Conservation (phyloP, 2,888 invertebrate genomes). For the Cryptosula pallasiana region DNA sequence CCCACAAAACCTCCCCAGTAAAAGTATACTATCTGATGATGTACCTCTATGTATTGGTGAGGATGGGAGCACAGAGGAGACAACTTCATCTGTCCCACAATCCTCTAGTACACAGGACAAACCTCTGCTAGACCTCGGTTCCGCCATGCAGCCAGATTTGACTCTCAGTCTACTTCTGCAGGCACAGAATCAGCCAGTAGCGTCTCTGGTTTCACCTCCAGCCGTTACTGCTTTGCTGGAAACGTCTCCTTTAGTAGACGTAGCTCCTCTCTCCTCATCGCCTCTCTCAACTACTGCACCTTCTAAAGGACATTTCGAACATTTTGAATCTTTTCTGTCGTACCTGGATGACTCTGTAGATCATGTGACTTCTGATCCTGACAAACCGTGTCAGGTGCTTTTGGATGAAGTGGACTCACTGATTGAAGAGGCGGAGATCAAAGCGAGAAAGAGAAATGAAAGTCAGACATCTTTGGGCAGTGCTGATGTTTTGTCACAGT, state of each 20-base stretch:
- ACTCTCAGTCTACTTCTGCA: slow-evolving; percentile 6
- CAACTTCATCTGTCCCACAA: neutral
- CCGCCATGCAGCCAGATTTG: neutral
- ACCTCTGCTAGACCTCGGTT: neutral
- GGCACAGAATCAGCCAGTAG: neutral
- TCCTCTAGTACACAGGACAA: neutral
- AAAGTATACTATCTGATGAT: neutral
- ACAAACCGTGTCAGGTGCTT: neutral
- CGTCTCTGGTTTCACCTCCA: neutral
- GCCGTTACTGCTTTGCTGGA: neutral
- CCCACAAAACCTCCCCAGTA: too few species aligned
- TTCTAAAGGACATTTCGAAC: neutral
- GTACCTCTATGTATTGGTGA: slow-evolving; percentile 4
- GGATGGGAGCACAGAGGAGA: neutral
- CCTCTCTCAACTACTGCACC: neutral
- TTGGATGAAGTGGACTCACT: neutral
- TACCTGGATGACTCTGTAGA: slow-evolving; percentile 8
- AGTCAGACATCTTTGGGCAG: neutral
- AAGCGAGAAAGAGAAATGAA: neutral
- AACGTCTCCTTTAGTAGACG: neutral
- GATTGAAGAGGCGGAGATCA: neutral
- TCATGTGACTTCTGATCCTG: neutral
- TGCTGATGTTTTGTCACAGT: too few species aligned
- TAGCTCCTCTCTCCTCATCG: neutral
- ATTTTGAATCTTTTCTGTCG: slow-evolving; percentile 5